Percentiles rank a stretch among this genome's conserved stretches.
Evolutionary conservation across 2,113 vertebrate species (phyloP).

Genomic region (Lepus americanus): DNA sequence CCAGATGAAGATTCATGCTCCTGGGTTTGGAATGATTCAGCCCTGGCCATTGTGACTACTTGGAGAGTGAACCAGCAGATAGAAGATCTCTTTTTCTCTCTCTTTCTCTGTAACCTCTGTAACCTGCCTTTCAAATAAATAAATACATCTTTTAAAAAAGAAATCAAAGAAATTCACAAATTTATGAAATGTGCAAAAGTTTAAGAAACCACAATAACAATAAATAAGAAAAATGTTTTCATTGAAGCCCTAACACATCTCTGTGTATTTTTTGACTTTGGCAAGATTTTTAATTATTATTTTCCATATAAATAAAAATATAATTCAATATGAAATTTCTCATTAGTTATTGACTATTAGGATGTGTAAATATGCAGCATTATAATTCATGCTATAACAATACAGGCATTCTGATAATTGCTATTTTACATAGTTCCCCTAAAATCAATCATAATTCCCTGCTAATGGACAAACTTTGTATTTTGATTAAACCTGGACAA

Average conservation of each 20-base stretch:
- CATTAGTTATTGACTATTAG: neutral
- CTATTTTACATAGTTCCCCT: neutral
- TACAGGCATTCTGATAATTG: neutral
- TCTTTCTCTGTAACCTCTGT: no score
- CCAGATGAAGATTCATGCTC: no score
- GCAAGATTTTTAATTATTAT: neutral
- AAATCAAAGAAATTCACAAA: neutral
- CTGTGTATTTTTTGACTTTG: neutral
- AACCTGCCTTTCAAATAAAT: no score
- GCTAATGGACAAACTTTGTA: neutral
- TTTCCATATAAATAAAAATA: neutral
- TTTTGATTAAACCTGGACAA: neutral
- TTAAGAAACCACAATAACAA: neutral
- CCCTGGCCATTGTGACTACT: no score
- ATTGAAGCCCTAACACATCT: neutral
- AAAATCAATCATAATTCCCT: neutral
- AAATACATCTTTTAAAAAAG: neutral
- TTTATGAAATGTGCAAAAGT: neutral
- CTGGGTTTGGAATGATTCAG: no score
- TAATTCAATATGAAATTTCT: neutral
- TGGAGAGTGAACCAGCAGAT: no score
- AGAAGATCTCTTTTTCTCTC: no score
- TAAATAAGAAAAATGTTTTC: neutral
- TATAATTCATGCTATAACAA: neutral
- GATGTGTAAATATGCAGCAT: neutral